Base-by-base conservation (phyloP, 1,140 invertebrate species). In the Eueides isabella region DNA sequence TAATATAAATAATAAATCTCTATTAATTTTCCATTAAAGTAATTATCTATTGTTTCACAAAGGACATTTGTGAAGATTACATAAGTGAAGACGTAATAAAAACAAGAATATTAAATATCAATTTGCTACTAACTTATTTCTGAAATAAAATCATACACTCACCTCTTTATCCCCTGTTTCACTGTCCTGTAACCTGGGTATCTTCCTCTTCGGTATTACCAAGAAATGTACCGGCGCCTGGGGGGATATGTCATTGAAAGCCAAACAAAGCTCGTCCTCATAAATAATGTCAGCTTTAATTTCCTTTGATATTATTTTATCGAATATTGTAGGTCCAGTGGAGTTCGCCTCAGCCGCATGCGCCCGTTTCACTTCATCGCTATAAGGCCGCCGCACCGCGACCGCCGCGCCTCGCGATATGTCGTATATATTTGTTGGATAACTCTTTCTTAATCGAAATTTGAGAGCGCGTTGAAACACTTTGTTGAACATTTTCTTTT, bases 161-260 rank as follows among this genome's bases (percentile, higher is more conserved):
- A 94, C 94, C 72, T 94, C 91, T 78, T 94, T 86, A 76, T 94
- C 93, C 41, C 61, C 78, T 12, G 80, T 79, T 41, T 87, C 85
- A 6, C 90, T 94, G 55, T 94, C 93, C 33, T 95, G 94, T 7
- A 97, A 80, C 78, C 94, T 94, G 0, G 94, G 75, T 72, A 97
- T 96, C 35, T 94, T 93, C 73, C 95, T 95, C 80, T 96, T 97
- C 1, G 97, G 97, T 85, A 98, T 97, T 1, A 98, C 97, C 1
- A 98, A 91, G 83, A 98, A 97, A 92, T 98, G 97, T 1, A 95
- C 94, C 0, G 97, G 97, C 11, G 97, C 97, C 83, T 97, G 96
- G 1, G 97, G 96, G 55, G 92, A 92, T 6, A 97, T 91, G 91
- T 98, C 97, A 79, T 96, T 95, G 85, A 98, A 97, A 14, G 97